Conservation (phyloP, 2,888 invertebrate species). For the Tachystola acroxantha region DNA sequence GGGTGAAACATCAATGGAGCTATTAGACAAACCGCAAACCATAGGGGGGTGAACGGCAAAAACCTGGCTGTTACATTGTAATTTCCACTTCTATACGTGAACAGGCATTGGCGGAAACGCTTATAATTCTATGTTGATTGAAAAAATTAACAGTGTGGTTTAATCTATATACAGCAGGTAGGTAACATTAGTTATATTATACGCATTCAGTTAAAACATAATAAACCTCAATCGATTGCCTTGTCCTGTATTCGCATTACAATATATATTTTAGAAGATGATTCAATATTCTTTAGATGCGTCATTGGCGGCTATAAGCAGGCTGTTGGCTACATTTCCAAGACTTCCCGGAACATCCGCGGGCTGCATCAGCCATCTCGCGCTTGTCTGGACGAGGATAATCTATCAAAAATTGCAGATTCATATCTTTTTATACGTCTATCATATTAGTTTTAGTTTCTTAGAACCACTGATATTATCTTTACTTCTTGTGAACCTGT, state of each 20-base stretch:
- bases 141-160: too few species aligned
- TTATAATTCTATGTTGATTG: neutral
- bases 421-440: neutral
- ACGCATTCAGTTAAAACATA: too few species aligned
- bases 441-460: slow-evolving; percentile 1
- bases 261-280: slow-evolving; percentile 31
- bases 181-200: too few species aligned
- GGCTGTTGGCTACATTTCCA: slow-evolving; percentile 1
- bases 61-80: slow-evolving; percentile 37
- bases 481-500: too few species aligned
- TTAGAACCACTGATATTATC: neutral
- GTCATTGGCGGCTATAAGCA: slow-evolving; percentile 2
- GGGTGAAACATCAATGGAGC: slow-evolving; percentile 31
- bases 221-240: slow-evolving; percentile 10
- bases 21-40: slow-evolving; percentile 51
- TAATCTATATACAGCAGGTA: too few species aligned
- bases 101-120: slow-evolving; percentile 25
- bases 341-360: slow-evolving; percentile 6
- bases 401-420: slow-evolving; percentile 5
- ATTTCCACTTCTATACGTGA: slow-evolving; percentile 15
- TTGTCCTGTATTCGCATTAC: slow-evolving; percentile 23
- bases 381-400: slow-evolving; percentile 3
- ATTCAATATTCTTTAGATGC: slow-evolving; percentile 11
- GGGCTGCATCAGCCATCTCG: neutral
- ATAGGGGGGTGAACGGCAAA: slow-evolving; percentile 33